Conservation (phyloP, 2,888 invertebrate species). For the Agriopis leucophaearia region DNA sequence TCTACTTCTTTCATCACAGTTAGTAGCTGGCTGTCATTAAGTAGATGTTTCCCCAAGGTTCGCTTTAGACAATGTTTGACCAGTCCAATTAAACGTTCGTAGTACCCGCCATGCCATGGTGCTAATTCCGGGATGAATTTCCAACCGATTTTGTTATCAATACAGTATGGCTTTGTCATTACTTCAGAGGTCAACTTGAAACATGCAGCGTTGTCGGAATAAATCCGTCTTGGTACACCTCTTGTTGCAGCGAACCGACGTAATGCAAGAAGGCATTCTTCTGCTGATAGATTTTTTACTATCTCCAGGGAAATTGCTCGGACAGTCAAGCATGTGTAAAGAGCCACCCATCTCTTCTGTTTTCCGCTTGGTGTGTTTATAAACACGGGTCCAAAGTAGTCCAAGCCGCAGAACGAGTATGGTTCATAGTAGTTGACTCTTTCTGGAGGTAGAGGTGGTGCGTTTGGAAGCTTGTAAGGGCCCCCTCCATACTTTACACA, state of each 20-base stretch:
- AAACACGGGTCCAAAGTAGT: neutral
- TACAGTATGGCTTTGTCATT: slow-evolving; percentile 13
- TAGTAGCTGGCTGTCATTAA: neutral
- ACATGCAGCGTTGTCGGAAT: slow-evolving; percentile 38
- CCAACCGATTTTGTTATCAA: slow-evolving; percentile 34
- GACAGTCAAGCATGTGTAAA: slow-evolving; percentile 39
- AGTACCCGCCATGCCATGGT: slow-evolving; percentile 46
- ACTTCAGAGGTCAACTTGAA: slow-evolving; percentile 37
- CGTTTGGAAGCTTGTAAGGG: neutral
- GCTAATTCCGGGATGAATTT: slow-evolving; percentile 42
- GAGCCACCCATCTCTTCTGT: slow-evolving; percentile 37
- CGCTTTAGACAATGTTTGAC: slow-evolving; percentile 13
- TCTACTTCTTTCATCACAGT: slow-evolving; percentile 2
- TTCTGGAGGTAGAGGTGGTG: neutral
- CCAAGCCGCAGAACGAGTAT: neutral
- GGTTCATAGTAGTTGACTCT: neutral
- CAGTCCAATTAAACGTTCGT: slow-evolving; percentile 36
- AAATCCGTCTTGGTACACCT: slow-evolving; percentile 27
- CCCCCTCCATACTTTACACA: neutral
- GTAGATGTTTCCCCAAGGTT: slow-evolving; percentile 4
- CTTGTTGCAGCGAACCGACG: slow-evolving; percentile 20
- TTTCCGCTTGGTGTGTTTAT: neutral
- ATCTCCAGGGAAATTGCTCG: slow-evolving; percentile 36
- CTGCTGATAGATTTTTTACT: neutral
- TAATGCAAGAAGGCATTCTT: neutral